Percentiles rank a stretch among this genome's conserved stretches.
Conservation (phyloP, 2,797 vertebrate species). For the Toxotes lorentzi region DNA sequence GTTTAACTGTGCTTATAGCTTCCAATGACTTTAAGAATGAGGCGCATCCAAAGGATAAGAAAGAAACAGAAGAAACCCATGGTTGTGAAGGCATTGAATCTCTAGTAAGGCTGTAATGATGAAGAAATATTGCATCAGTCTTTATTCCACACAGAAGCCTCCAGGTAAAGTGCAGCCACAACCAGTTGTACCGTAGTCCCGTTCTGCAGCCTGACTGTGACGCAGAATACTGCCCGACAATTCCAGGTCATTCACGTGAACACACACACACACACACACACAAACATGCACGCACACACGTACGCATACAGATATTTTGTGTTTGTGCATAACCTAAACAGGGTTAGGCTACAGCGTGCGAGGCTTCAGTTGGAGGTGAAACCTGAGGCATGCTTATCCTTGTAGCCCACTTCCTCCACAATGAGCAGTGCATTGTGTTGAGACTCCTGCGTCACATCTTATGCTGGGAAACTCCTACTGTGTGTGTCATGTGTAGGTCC, state of each 20-base stretch:
- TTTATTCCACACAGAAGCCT: slow-evolving; percentile 80
- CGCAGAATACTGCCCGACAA: slow-evolving; percentile 58
- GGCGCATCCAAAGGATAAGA: slow-evolving; percentile 64
- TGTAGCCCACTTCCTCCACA: slow-evolving; percentile 28
- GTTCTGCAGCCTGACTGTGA: slow-evolving; percentile 69
- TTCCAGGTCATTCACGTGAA: slow-evolving; percentile 33
- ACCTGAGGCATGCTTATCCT: slow-evolving; percentile 34
- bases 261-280: slow-evolving; percentile 38
- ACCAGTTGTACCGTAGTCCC: slow-evolving; percentile 84
- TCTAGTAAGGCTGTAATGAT: slow-evolving; percentile 86
- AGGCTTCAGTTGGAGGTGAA: slow-evolving; percentile 33
- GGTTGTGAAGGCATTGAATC: slow-evolving; percentile 82
- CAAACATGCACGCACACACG: slow-evolving; percentile 8
- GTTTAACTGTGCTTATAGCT: slow-evolving; percentile 85
- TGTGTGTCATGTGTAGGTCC: slow-evolving; percentile 43
- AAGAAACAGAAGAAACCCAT: slow-evolving; percentile 60
- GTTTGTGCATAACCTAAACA: slow-evolving; percentile 38
- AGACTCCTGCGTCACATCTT: slow-evolving; percentile 29
- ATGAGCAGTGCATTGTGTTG: slow-evolving; percentile 34
- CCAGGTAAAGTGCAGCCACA: slow-evolving; percentile 86
- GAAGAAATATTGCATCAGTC: slow-evolving; percentile 93
- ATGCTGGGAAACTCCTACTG: slow-evolving; percentile 25
- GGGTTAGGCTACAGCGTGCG: slow-evolving; percentile 25
- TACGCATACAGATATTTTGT: slow-evolving; percentile 9
- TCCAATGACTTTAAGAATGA: slow-evolving; percentile 75